A percentile compares a stretch with the other conserved stretches of the same genome.
Evolutionary conservation across 2,888 invertebrate species (phyloP).

Genomic region (Pediacus dermestoides): DNA sequence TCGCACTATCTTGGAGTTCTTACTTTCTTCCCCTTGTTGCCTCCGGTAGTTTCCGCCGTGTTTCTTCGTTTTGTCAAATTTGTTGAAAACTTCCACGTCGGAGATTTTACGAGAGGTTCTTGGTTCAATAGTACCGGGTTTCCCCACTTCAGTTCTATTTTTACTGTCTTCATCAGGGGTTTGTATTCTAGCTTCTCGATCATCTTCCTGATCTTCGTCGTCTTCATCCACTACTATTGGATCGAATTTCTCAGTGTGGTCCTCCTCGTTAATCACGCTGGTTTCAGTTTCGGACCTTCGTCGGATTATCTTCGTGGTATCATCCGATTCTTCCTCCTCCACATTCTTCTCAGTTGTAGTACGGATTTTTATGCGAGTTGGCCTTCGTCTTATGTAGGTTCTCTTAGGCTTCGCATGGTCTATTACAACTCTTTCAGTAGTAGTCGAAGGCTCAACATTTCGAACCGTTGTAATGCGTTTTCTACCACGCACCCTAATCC

Average conservation of each 20-base stretch:
- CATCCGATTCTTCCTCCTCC: slow-evolving; percentile 27
- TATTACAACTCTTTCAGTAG: slow-evolving; percentile 6
- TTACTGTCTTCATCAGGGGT: slow-evolving; percentile 2
- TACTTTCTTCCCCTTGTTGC: slow-evolving; percentile 5
- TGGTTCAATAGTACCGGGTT: background rate
- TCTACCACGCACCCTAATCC: slow-evolving; percentile 16
- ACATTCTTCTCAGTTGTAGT: slow-evolving; percentile 24
- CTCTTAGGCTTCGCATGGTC: slow-evolving; percentile 28
- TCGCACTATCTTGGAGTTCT: slow-evolving; percentile 3
- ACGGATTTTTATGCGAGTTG: slow-evolving; percentile 30
- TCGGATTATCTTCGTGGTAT: slow-evolving; percentile 25
- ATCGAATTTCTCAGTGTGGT: background rate
- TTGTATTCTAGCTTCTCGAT: background rate
- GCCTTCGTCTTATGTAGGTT: slow-evolving; percentile 35
- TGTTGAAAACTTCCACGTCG: slow-evolving; percentile 1
- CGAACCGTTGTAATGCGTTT: slow-evolving; percentile 21
- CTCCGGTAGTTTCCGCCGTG: slow-evolving; percentile 18
- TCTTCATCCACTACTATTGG: slow-evolving; percentile 7
- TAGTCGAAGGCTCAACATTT: slow-evolving; percentile 12
- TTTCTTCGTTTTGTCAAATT: slow-evolving; percentile 17
- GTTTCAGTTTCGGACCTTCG: slow-evolving; percentile 22
- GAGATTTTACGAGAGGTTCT: background rate
- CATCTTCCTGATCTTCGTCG: slow-evolving; percentile 4
- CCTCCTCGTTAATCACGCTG: background rate
- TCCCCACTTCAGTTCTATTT: background rate